Conservation (phyloP, 1,140 invertebrate genomes). For the Brachionus koreanus region DNA sequence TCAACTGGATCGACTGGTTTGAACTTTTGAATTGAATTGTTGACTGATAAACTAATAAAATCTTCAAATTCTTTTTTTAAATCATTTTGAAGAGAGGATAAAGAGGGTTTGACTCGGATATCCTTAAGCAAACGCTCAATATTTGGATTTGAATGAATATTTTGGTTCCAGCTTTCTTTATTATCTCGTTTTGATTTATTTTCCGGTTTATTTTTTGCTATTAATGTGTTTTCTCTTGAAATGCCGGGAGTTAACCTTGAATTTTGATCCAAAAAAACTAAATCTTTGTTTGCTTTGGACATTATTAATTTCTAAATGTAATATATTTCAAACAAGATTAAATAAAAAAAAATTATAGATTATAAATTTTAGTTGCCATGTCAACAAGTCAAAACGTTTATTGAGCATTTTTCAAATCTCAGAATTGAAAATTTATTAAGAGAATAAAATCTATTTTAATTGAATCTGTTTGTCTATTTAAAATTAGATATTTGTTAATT, state of each 20-base stretch:
- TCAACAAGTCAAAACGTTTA: neutral
- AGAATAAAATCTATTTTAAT: too few relatives aligned
- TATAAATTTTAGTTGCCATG: neutral
- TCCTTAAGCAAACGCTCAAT: neutral
- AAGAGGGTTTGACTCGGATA: neutral
- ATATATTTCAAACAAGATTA: neutral
- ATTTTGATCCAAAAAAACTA: neutral
- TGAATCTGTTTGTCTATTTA: too few relatives aligned
- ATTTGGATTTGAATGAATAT: neutral
- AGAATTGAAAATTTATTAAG: too few relatives aligned
- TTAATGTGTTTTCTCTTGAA: neutral
- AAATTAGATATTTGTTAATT: too few relatives aligned
- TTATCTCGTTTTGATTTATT: neutral
- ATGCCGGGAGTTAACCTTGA: neutral
- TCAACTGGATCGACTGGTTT: neutral
- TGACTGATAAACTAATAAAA: constrained; percentile 3
- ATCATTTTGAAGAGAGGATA: neutral
- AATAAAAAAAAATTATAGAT: neutral
- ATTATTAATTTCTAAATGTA: neutral
- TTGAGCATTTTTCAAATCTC: neutral
- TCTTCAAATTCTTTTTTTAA: constrained; percentile 24
- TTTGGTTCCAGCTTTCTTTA: neutral
- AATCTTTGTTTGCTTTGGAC: neutral
- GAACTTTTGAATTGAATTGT: constrained; percentile 13
- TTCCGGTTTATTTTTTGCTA: neutral